Evolutionary conservation across 2,797 vertebrate species (phyloP).

Genomic region (Sphenopsis melanotis): DNA sequence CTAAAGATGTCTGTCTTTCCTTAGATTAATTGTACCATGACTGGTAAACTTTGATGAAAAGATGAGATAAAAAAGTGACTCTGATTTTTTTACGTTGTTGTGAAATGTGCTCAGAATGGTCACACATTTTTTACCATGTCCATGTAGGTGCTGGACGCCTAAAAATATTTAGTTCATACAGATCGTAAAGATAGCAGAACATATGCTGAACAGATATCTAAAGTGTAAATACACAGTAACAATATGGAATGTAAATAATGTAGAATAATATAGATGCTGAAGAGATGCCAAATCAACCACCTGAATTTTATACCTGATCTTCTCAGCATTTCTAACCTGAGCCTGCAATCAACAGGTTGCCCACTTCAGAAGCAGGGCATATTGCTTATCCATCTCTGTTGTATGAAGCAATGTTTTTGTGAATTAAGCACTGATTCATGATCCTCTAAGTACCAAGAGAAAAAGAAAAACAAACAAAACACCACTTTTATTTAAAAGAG

Average conservation of each 20-base stretch:
- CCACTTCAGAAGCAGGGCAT: not conserved
- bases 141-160: not conserved
- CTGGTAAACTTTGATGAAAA: not conserved
- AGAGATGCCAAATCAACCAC: not conserved
- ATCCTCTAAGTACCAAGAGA: not conserved
- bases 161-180: not conserved
- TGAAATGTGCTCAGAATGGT: not conserved
- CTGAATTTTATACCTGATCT: not conserved
- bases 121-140: not conserved
- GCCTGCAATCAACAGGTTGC: not conserved
- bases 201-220: not conserved
- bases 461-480: not conserved
- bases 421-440: not conserved
- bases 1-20: not conserved
- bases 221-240: not conserved
- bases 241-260: not conserved
- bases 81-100: not conserved
- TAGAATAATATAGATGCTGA: not conserved
- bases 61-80: not conserved
- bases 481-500: not conserved
- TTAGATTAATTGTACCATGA: not conserved
- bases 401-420: not conserved
- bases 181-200: not conserved
- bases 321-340: not conserved
- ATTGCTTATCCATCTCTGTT: not conserved